Percentiles rank a stretch among this genome's conserved stretches.
Evolutionary conservation across 2,888 invertebrate species (phyloP).

Genomic region (Eupithecia centaureata): DNA sequence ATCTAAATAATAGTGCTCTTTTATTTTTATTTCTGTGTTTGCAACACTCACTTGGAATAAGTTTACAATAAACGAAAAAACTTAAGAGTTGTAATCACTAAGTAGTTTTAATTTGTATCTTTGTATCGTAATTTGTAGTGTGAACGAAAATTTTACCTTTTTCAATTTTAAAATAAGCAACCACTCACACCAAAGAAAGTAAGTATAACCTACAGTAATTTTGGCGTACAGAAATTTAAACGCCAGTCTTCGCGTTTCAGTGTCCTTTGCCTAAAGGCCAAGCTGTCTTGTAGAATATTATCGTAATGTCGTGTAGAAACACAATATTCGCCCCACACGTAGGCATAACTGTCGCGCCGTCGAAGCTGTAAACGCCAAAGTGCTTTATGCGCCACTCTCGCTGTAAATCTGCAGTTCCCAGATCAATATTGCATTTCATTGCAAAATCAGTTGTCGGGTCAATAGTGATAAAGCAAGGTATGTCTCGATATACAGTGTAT

Average conservation of each 20-base stretch:
- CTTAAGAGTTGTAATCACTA: too few relatives aligned
- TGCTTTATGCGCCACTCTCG: conserved; percentile 52
- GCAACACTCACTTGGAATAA: too few relatives aligned
- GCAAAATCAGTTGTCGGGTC: conserved; percentile 29
- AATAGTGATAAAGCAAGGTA: conserved; percentile 3
- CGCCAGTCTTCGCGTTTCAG: background rate
- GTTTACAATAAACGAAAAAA: too few relatives aligned
- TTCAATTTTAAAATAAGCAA: too few relatives aligned
- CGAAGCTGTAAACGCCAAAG: conserved; percentile 54
- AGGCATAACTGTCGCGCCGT: conserved; percentile 38
- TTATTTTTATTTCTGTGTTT: too few relatives aligned
- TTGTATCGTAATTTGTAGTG: too few relatives aligned
- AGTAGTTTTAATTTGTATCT: too few relatives aligned
- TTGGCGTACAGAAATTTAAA: too few relatives aligned
- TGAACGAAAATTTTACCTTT: too few relatives aligned
- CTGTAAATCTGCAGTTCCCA: conserved; percentile 51
- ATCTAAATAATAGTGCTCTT: too few relatives aligned
- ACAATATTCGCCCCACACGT: conserved; percentile 43
- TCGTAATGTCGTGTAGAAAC: conserved; percentile 9
- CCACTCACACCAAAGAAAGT: too few relatives aligned
- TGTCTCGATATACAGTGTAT: conserved; percentile 1
- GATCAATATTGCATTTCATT: conserved; percentile 44
- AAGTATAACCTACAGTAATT: too few relatives aligned
- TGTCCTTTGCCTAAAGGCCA: background rate
- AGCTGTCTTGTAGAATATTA: background rate